These are phyloP conservation scores for Pseudomugil tenellus DNA, from an alignment of 2,797 vertebrate genomes.

Conservation along the genomic window DNA sequence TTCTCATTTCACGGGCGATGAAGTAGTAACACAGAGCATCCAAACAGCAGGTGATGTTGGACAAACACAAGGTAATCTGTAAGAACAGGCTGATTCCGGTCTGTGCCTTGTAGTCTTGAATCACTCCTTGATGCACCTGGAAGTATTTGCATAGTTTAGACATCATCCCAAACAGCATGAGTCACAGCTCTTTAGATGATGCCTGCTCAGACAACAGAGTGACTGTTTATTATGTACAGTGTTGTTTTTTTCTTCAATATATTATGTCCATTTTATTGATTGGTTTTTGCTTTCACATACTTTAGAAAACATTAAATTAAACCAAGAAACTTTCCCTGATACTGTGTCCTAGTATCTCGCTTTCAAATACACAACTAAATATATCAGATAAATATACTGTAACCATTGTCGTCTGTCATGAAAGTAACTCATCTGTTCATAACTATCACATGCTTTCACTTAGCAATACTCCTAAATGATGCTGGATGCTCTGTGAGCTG, in stretches of 20 bases:
- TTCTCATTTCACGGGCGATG: conserved; percentile 83
- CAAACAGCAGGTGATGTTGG: conserved; percentile 92
- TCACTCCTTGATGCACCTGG: conserved; percentile 78
- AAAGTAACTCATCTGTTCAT: no score
- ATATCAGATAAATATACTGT: no score
- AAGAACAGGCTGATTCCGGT: conserved; percentile 86
- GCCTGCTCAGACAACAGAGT: not conserved
- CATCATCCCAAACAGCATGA: not conserved
- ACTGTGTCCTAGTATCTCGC: no score
- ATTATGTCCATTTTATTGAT: not conserved
- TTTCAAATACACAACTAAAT: no score
- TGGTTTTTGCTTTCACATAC: not conserved
- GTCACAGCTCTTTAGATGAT: not conserved
- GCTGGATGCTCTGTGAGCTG: no score
- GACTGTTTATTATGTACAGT: not conserved
- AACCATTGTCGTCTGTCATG: no score
- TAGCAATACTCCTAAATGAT: no score
- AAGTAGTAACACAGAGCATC: conserved; percentile 94
- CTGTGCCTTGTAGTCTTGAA: conserved; percentile 76
- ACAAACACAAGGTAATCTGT: conserved; percentile 86
- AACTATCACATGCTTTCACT: no score
- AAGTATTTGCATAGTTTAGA: not conserved
- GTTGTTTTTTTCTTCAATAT: not conserved
- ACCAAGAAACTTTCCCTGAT: no score
- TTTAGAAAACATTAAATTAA: no score